Conservation (phyloP, 2,113 vertebrate genomes). For the Danionella cerebrum region DNA sequence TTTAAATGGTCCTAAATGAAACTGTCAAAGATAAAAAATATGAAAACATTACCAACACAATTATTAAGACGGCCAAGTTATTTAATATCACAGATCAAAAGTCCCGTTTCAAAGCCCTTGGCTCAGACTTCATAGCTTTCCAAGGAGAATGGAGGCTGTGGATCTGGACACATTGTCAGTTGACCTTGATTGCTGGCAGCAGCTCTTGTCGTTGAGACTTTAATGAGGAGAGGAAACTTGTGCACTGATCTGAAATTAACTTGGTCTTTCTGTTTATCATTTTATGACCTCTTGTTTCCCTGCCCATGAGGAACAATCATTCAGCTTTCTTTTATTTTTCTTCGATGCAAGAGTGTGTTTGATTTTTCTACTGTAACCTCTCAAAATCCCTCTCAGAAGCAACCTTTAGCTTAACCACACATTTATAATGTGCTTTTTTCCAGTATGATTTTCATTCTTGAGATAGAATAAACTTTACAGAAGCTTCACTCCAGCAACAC, state of each 20-base stretch:
- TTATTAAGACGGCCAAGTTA: too few relatives aligned
- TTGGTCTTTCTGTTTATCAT: constrained; percentile 41
- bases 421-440: background rate
- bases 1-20: too few relatives aligned
- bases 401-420: background rate
- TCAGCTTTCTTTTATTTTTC: background rate
- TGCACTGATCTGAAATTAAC: constrained; percentile 53
- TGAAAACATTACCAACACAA: too few relatives aligned
- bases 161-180: background rate
- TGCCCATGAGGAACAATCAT: constrained; percentile 29
- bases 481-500: constrained; percentile 19
- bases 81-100: too few relatives aligned
- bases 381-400: background rate
- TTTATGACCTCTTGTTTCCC: constrained; percentile 45
- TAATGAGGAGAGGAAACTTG: constrained; percentile 24
- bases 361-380: background rate
- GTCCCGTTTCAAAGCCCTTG: too few relatives aligned
- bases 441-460: background rate
- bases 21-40: too few relatives aligned
- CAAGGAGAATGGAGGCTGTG: background rate
- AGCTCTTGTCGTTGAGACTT: constrained; percentile 34
- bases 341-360: background rate
- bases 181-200: constrained; percentile 1
- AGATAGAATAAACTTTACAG: constrained; percentile 38
- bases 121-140: too few relatives aligned